Base-by-base conservation (phyloP, 2,113 vertebrate species). In the Pterocles burchelli region DNA sequence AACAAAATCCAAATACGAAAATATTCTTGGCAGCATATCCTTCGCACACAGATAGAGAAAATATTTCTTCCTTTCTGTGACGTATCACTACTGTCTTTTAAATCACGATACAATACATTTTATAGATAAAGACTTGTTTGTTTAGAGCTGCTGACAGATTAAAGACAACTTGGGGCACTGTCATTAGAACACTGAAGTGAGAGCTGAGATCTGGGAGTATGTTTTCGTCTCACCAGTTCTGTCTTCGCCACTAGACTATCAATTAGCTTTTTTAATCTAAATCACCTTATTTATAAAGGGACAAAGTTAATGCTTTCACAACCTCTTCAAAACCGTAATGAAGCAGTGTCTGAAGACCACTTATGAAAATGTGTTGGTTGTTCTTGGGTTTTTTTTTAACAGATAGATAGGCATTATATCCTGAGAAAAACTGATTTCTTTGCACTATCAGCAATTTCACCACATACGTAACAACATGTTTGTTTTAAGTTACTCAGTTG, bases 381-480 rank as follows among this genome's bases (percentile, higher is more conserved):
- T 6, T 85, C 13, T 4, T 65, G 43, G 7, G 3, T 29, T 13
- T 38, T 13, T 38, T 65, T 87, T 75, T n/a, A 38, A 31, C 15
- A 51, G 25, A 33, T 36, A 62, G 31, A 52, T 8, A 9, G 19
- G 29, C 10, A 43, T 31, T 28, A 17, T 17, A 17, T 12, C 45
- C 13, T 20, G 22, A 51, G 48, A 68, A 76, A 83, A 83, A 3
- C 10, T 31, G 19, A 13, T 2, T 68, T 57, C 49, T 65, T 34
- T 77, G 36, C 66, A 38, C 10, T 26, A 52, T 11, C n/a, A 74
- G 75, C 55, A 84, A 0, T 61, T 43, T 54, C n/a, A 45, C 38
- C 1, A 2, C 12, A 0, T 9, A 9, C 6, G 7, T 79, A 51
- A 52, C 20, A 54, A 12, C 4, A 25, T 1, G 0, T 46, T 75